These are phyloP conservation scores for Diorhabda sublineata DNA, from an alignment of 1,140 invertebrate genomes.

Conservation along the genomic window DNA sequence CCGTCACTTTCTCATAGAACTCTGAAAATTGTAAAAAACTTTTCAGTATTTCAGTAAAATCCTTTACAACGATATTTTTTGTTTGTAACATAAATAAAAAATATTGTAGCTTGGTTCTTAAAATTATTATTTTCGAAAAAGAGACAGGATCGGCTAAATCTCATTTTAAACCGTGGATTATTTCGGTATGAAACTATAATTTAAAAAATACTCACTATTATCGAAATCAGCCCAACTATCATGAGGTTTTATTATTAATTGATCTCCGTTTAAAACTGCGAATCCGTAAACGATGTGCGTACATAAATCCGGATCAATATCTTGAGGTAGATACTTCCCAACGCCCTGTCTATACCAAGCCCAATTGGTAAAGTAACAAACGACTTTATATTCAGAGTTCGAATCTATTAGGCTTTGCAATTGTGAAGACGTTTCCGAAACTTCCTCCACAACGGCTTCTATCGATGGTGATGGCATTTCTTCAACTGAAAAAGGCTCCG, in stretches of 20 bases:
- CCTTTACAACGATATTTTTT: too few relatives aligned
- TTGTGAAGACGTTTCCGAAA: conserved; percentile 12
- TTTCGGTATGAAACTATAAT: neutral
- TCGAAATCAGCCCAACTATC: conserved; percentile 66
- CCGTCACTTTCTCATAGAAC: conserved; percentile 57
- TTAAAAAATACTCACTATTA: conserved; percentile 51
- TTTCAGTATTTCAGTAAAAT: neutral
- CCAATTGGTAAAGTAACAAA: conserved; percentile 71
- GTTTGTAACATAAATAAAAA: too few relatives aligned
- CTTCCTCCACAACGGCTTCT: conserved; percentile 7
- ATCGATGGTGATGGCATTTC: conserved; percentile 2
- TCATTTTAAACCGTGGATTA: too few relatives aligned
- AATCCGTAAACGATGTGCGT: conserved; percentile 74
- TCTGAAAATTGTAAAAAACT: conserved; percentile 43
- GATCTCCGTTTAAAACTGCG: conserved; percentile 58
- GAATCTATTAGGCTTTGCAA: conserved; percentile 30
- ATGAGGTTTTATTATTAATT: conserved; percentile 60
- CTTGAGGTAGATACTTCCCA: conserved; percentile 61
- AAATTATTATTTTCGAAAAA: too few relatives aligned
- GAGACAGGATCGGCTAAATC: too few relatives aligned
- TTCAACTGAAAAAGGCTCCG: conserved; percentile 22
- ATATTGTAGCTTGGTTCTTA: too few relatives aligned
- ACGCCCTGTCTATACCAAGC: conserved; percentile 60
- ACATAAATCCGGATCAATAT: conserved; percentile 65
- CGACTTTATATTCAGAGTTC: conserved; percentile 55